Conservation (phyloP, 2,113 vertebrate species). For the Tachycineta bicolor region DNA sequence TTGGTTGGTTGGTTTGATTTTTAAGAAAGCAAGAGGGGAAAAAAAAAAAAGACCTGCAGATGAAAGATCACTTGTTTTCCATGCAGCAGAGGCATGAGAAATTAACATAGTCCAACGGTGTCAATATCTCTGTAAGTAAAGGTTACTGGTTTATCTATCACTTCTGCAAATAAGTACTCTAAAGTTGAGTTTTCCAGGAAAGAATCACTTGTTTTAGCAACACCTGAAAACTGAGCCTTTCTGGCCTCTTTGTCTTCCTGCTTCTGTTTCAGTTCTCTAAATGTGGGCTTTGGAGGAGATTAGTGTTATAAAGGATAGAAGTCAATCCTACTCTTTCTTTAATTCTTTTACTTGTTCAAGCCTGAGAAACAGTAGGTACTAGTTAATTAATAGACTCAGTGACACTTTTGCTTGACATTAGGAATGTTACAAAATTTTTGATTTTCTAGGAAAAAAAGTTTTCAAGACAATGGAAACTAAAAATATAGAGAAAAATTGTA, state of each 20-base stretch:
- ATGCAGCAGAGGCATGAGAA: not conserved
- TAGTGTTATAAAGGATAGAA: not conserved
- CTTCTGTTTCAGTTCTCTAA: not conserved
- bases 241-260: not conserved
- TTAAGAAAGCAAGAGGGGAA: not conserved
- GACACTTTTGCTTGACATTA: not conserved
- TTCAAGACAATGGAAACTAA: not conserved
- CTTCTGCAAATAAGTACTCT: not conserved
- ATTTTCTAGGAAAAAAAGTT: not conserved
- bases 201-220: not conserved
- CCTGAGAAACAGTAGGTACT: not conserved
- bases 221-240: not conserved
- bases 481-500: not conserved
- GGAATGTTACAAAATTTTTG: not conserved
- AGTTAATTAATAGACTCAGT: not conserved
- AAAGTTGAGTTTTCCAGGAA: not conserved
- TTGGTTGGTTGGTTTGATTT: not conserved
- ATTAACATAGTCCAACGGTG: not conserved
- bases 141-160: accelerated
- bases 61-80: not conserved
- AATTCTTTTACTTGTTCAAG: not conserved
- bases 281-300: accelerated
- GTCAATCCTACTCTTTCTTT: not conserved
- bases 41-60: accelerated
- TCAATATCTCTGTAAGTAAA: not conserved